These are phyloP conservation scores for Lordiphosa stackelbergi DNA, from an alignment of 1,140 invertebrate species.

Conservation along the genomic window DNA sequence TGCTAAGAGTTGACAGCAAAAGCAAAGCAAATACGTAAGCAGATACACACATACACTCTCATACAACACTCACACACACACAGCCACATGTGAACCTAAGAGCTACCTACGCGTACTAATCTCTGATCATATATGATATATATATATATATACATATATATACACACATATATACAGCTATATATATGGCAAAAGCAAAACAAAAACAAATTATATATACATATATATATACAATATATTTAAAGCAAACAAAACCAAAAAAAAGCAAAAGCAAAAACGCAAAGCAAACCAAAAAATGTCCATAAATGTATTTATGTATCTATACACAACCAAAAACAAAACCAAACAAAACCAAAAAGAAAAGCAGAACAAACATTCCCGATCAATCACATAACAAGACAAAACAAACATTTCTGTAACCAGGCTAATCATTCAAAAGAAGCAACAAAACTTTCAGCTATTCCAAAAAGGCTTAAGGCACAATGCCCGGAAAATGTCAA, in stretches of 20 bases:
- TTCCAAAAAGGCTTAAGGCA: too few species aligned
- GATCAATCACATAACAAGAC: constrained; percentile 5
- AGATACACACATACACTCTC: constrained; percentile 18
- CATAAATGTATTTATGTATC: constrained; percentile 75
- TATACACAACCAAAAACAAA: constrained; percentile 53
- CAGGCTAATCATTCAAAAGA: too few species aligned
- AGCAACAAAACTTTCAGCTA: too few species aligned
- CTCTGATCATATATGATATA: constrained; percentile 50
- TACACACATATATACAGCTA: constrained; percentile 33
- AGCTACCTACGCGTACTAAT: constrained; percentile 74
- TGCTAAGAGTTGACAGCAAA: constrained; percentile 17
- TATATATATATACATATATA: constrained; percentile 34
- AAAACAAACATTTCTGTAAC: constrained; percentile 9
- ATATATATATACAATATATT: constrained; percentile 63
- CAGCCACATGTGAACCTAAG: constrained; percentile 59
- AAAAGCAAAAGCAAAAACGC: constrained; percentile 21
- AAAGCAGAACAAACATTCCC: constrained; percentile 2
- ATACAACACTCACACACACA: constrained; percentile 20
- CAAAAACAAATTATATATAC: constrained; percentile 41
- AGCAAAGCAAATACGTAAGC: constrained; percentile 35
- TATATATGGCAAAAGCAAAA: constrained; percentile 26
- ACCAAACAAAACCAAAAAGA: constrained; percentile 12
- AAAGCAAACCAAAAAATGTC: constrained; percentile 64
- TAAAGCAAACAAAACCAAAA: constrained; percentile 27
- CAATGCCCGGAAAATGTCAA: too few species aligned